phyloP scores from a whole-genome alignment of 2,113 vertebrate species.

The Crotalus viridis region DNA sequence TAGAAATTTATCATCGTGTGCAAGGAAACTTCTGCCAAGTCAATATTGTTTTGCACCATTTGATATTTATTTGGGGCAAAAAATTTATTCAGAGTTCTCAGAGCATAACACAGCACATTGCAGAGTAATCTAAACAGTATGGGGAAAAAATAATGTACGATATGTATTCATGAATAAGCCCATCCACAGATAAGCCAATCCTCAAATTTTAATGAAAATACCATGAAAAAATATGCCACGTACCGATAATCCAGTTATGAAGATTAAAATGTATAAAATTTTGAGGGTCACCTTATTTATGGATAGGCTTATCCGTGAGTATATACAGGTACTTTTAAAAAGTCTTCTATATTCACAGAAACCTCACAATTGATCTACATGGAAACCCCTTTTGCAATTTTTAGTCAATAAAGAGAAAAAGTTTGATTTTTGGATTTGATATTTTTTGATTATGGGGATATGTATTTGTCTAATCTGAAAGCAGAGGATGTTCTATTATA shows the following conservation, averaged over 20 bases:
- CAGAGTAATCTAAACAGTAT: not conserved
- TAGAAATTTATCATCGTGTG: not conserved
- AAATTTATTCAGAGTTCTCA: not conserved
- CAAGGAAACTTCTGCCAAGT: not conserved
- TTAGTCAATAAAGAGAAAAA: not conserved
- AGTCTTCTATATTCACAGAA: not conserved
- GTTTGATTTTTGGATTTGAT: not conserved
- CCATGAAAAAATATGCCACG: not conserved
- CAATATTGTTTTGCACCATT: not conserved
- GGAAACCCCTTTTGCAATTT: not conserved
- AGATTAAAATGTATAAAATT: not conserved
- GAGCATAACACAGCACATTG: not conserved
- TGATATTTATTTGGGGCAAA: not conserved
- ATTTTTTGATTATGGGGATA: not conserved
- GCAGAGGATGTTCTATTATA: not conserved
- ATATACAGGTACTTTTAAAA: not conserved
- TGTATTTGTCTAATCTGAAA: not conserved
- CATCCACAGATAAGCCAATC: not conserved
- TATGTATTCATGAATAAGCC: not conserved
- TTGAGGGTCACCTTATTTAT: not conserved
- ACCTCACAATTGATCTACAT: not conserved
- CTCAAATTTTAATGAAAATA: not conserved
- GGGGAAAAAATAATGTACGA: not conserved
- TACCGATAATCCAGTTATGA: not conserved
- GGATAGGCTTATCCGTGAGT: not conserved